phyloP scores from a whole-genome alignment of 2,888 invertebrate species.

The Dicyrtoma fusca region DNA sequence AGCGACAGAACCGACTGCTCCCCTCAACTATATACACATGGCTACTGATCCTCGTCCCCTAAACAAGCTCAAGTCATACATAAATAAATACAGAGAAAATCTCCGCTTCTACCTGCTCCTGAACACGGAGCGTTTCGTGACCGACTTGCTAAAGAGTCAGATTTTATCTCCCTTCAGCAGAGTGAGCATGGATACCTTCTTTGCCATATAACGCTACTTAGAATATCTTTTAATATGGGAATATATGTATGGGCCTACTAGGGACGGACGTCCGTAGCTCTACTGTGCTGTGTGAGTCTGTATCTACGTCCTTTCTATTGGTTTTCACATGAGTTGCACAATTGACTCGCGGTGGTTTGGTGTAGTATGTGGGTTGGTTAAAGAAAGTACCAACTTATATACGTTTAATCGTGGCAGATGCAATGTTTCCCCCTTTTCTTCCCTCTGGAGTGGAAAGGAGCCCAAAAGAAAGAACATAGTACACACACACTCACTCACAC shows the following conservation, averaged over 20 bases:
- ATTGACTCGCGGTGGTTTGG: background rate
- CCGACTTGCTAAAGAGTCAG: slow-evolving; percentile 30
- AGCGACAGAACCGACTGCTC: background rate
- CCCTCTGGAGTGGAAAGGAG: too few species aligned
- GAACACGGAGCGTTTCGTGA: slow-evolving; percentile 22
- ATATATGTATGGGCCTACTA: background rate
- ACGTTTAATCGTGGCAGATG: too few species aligned
- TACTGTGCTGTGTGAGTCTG: background rate
- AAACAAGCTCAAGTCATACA: too few species aligned
- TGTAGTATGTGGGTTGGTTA: too few species aligned
- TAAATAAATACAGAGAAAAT: slow-evolving; percentile 2
- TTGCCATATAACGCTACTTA: background rate
- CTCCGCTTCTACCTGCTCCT: background rate
- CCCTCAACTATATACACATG: background rate
- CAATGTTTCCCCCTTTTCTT: too few species aligned
- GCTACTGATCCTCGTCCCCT: background rate
- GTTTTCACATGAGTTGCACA: background rate
- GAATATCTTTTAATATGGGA: background rate
- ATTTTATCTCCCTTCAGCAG: slow-evolving; percentile 22
- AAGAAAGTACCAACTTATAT: too few species aligned
- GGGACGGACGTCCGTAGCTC: background rate
- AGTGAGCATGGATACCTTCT: slow-evolving; percentile 19
- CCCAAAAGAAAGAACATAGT: too few species aligned
- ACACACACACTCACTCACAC: too few species aligned
- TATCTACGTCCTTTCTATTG: too few species aligned